Base-by-base conservation (phyloP, 2,113 vertebrate genomes). In the Falco punctatus region DNA sequence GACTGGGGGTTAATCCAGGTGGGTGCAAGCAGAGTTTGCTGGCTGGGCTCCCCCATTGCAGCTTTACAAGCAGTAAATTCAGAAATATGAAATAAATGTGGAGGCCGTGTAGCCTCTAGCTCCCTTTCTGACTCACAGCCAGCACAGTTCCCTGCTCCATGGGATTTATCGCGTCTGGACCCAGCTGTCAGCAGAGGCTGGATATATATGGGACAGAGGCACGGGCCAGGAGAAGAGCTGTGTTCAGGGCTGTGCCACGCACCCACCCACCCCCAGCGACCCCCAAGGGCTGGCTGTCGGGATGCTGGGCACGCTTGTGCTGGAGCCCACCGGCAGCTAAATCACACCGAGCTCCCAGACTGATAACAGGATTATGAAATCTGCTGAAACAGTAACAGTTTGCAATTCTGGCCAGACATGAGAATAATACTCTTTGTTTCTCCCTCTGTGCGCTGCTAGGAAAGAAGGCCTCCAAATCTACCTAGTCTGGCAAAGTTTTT, bases 161-260 rank as follows among this genome's bases (percentile, higher is more conserved):
- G 28, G n/a, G n/a, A 78, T 90, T 62, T 59, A 73, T 51, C 2
- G 0, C 2, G 7, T 51, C 71, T 86, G 88, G 64, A 70, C 64
- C 40, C 55, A 82, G 74, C 51, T n/a, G 14, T 21, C 71, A 81
- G 64, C 58, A 58, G 23, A 66, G 18, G 8, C 27, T 75, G 57
- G 44, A 69, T 4, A 49, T 5, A 23, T 1, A n/a, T 0, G 2
- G 70, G 30, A 86, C 32, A 24, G 0, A 2, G 54, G 26, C 10
- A 0, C 30, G 48, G 81, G 48, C 26, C 30, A 23, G 48, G 70
- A 77, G 64, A 66, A 49, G 17, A 49, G 15, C 44, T 1, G 1
- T 24, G 33, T 33, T 35, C 48, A 58, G 48, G 52, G 14, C 15
- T 22, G 18, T 1, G 5, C 54, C 38, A 73, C 30, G 35, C 32